Evolutionary conservation across 1,140 invertebrate species (phyloP).

Genomic region (Musca domestica): DNA sequence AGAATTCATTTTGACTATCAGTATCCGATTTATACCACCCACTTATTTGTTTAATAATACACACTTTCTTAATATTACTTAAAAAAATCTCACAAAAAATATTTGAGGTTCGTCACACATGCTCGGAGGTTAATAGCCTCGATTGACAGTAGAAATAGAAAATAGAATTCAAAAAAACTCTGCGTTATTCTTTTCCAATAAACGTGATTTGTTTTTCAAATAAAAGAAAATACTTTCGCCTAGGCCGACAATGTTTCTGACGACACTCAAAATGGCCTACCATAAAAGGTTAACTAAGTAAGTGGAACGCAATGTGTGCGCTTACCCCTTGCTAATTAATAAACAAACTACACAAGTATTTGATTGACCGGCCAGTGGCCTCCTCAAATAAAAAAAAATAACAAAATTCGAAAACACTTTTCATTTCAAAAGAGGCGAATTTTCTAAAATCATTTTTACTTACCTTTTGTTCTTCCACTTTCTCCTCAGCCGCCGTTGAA

Average conservation of each 20-base stretch:
- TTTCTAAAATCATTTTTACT: background rate
- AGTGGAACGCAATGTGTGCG: constrained; percentile 8
- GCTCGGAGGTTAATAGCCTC: no score
- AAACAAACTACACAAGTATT: background rate
- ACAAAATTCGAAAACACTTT: constrained; percentile 6
- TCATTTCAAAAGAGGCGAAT: constrained; percentile 11
- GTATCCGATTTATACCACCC: no score
- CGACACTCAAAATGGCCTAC: background rate
- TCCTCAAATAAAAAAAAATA: background rate
- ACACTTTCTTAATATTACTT: no score
- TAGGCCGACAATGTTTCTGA: background rate
- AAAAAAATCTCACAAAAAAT: no score
- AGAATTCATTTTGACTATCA: no score
- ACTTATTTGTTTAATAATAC: no score
- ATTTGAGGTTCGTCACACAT: no score
- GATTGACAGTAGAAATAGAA: no score
- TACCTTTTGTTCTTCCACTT: constrained; percentile 37
- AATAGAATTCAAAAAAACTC: no score
- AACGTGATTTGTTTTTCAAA: background rate
- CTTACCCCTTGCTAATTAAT: background rate
- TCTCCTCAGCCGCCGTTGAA: constrained; percentile 20
- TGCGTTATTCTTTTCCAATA: background rate
- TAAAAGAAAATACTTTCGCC: constrained; percentile 7
- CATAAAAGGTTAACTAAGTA: constrained; percentile 21
- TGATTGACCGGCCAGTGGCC: no score